phyloP scores from a whole-genome alignment of 2,113 vertebrate genomes.

The Girardinichthys multiradiatus region DNA sequence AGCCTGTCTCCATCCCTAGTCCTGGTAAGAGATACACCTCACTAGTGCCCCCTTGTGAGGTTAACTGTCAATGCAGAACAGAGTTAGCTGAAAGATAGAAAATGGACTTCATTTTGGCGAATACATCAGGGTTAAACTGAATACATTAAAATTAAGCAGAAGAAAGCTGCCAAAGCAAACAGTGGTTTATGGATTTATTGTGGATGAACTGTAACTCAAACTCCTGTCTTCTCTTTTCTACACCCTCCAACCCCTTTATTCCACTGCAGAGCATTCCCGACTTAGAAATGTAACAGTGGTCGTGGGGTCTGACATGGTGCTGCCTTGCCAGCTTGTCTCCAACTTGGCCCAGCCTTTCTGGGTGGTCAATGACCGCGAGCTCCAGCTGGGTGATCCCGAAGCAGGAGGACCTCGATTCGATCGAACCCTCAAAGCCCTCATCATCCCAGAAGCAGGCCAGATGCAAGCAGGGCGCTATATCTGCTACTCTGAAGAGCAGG shows the following conservation, averaged over 20 bases:
- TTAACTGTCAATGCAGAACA: slow-evolving; percentile 14
- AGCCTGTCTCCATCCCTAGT: slow-evolving; percentile 80
- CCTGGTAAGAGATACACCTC: slow-evolving; percentile 70
- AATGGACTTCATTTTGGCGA: slow-evolving; percentile 11
- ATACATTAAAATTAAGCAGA: slow-evolving; percentile 54
- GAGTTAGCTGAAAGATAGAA: background rate
- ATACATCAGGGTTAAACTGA: slow-evolving; percentile 44
- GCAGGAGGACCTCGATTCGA: slow-evolving; percentile 81
- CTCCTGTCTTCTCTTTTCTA: slow-evolving; percentile 6
- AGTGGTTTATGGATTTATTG: slow-evolving; percentile 22
- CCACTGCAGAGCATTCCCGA: slow-evolving; percentile 77
- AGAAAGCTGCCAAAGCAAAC: background rate
- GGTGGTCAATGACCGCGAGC: slow-evolving; percentile 86
- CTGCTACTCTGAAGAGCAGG: slow-evolving; percentile 91
- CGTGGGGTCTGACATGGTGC: slow-evolving; percentile 89
- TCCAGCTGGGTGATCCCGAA: slow-evolving; percentile 70
- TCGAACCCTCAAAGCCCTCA: slow-evolving; percentile 83
- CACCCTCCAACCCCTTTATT: background rate
- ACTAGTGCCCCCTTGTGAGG: slow-evolving; percentile 61
- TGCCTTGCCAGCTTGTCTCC: slow-evolving; percentile 92
- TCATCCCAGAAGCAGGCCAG: slow-evolving; percentile 82
- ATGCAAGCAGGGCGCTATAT: slow-evolving; percentile 85
- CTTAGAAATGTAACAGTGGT: slow-evolving; percentile 90
- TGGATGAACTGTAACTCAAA: slow-evolving; percentile 17
- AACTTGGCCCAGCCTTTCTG: slow-evolving; percentile 90